Base-by-base conservation (phyloP, 1,140 invertebrate genomes). In the Geopemphigus sp. region DNA sequence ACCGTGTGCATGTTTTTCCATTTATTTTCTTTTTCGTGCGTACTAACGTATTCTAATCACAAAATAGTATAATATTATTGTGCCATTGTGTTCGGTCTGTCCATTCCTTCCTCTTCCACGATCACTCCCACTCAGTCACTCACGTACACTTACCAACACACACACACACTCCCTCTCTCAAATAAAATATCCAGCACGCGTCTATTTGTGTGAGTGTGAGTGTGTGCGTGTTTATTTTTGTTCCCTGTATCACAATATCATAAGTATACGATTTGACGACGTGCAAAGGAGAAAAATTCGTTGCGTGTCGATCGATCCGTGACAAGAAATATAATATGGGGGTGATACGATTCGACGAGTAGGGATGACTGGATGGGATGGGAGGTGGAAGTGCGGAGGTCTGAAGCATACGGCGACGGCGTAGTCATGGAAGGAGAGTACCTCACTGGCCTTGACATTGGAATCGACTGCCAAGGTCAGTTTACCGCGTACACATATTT, bases 251-350 rank as follows among this genome's bases (percentile, higher is more conserved):
- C 8, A 39, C 32, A 39, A 39, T 8, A 39, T 39, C 32, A 39
- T 39, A 39, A 3, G 26, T 10, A 17, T 26, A 61, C 2, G 15
- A 24, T 10, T 2, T 6, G 59, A 3, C 24, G 2, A 61, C 59
- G 26, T 1, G 26, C 59, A 22, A 14, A 1, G 22, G 66, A 53
- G 15, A 8, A 50, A 19, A 17, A 66, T 45, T 66, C 50, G 68
- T 57, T 8, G 32, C 32, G 53, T 10, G 72, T 74, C 15, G 72
- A 74, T 74, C n/a, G 72, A 57, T 74, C 72, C 72, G 54, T 74
- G 72, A 74, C 72, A 57, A 57, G n/a, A 24, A 57, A 39, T 19
- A 70, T 26, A 50, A 24, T 26, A 19, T 39, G 32, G 32, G 32
- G 32, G 32, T 39, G 32, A 39, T 39, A 39, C 32, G 8, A 39